Percentiles rank a stretch among this genome's conserved stretches.
phyloP scores from a whole-genome alignment of 1,140 invertebrate genomes.

The Scaptomyza pallida region DNA sequence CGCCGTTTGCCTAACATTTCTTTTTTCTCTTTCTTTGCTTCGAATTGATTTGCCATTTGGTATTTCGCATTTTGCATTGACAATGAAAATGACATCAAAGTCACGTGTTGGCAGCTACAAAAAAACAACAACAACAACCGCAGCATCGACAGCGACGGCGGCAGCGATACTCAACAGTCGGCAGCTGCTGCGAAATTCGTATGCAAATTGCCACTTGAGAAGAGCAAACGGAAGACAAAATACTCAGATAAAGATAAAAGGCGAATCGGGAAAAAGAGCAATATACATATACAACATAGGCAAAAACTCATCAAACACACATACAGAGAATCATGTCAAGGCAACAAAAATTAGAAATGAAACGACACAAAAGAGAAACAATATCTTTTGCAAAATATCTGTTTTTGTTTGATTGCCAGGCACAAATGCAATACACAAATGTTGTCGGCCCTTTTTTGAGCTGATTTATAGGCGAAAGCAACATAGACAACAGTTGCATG shows the following conservation, averaged over 20 bases:
- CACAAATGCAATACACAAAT: conserved; percentile 56
- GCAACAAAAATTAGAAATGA: too few relatives aligned
- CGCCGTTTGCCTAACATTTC: neutral
- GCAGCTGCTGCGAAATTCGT: conserved; percentile 66
- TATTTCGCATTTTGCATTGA: conserved; percentile 65
- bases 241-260: conserved; percentile 9
- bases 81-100: conserved; percentile 80
- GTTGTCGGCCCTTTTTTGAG: conserved; percentile 32
- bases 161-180: neutral
- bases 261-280: neutral
- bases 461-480: conserved; percentile 20
- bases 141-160: conserved; percentile 18
- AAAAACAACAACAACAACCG: neutral
- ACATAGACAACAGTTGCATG: conserved; percentile 48
- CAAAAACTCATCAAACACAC: conserved; percentile 11
- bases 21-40: neutral
- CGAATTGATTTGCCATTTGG: conserved; percentile 60
- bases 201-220: conserved; percentile 61
- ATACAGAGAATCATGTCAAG: conserved; percentile 51
- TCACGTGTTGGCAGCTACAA: conserved; percentile 66
- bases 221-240: conserved; percentile 23
- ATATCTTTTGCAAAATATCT: conserved; percentile 52
- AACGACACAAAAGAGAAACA: conserved; percentile 48
- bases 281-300: neutral
- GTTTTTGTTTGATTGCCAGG: conserved; percentile 70